A percentile compares a stretch with the other conserved stretches of the same genome.
These are phyloP conservation scores for Tenodera sinensis DNA, from an alignment of 2,888 invertebrate genomes.

Conservation along the genomic window DNA sequence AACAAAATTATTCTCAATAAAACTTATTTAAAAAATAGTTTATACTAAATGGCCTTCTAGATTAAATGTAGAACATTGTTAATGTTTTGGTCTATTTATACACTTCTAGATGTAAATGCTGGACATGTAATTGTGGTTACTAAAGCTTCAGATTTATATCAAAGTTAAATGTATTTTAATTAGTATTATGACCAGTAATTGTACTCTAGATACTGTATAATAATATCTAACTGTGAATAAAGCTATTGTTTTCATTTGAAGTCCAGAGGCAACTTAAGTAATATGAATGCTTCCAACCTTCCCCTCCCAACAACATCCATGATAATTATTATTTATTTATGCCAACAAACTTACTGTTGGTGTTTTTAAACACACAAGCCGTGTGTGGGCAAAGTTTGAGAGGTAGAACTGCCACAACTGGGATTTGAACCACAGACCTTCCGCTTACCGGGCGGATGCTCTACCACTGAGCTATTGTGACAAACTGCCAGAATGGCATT, in stretches of 20 bases:
- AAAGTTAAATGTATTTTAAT: neutral
- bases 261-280: too few relatives aligned
- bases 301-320: too few relatives aligned
- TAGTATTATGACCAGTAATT: neutral
- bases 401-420: too few relatives aligned
- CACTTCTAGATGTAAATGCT: neutral
- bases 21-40: neutral
- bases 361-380: too few relatives aligned
- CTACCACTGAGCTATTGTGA: too few relatives aligned
- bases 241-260: neutral
- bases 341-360: too few relatives aligned
- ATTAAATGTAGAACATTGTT: neutral
- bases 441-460: too few relatives aligned
- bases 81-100: neutral
- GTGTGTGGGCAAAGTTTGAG: too few relatives aligned
- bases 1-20: neutral
- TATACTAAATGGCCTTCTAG: neutral
- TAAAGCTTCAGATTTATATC: neutral
- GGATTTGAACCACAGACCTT: too few relatives aligned
- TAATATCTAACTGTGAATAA: neutral
- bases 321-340: too few relatives aligned
- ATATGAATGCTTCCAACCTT: too few relatives aligned
- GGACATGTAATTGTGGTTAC: neutral
- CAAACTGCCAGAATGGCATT: too few relatives aligned
- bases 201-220: neutral